Percentiles rank a stretch among this genome's conserved stretches.
Evolutionary conservation across 2,888 invertebrate genomes (phyloP).

Genomic region (Malacosoma neustria): DNA sequence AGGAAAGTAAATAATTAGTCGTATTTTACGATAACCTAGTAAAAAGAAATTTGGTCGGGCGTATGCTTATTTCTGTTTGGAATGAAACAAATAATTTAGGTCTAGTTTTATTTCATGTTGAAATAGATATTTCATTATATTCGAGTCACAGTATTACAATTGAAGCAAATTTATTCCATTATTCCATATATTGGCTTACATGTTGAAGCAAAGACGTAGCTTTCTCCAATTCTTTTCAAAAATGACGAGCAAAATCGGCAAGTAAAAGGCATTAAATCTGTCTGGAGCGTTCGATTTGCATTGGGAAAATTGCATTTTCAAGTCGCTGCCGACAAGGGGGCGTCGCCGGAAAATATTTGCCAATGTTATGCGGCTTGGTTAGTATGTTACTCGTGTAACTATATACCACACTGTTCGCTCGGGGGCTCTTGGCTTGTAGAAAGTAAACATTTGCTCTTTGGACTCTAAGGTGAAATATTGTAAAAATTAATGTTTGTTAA

Average conservation of each 20-base stretch:
- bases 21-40: too few relatives aligned
- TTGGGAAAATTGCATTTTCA: slow-evolving; percentile 68
- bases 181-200: not conserved
- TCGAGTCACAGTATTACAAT: not conserved
- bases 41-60: too few relatives aligned
- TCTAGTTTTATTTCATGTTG: too few relatives aligned
- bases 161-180: not conserved
- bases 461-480: too few relatives aligned
- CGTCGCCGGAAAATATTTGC: slow-evolving; percentile 45
- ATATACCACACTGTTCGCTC: not conserved
- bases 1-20: too few relatives aligned
- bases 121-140: too few relatives aligned
- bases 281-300: slow-evolving; percentile 67
- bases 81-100: too few relatives aligned
- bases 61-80: too few relatives aligned
- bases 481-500: too few relatives aligned
- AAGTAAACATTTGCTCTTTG: too few relatives aligned
- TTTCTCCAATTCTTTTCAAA: slow-evolving; percentile 41
- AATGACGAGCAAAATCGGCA: slow-evolving; percentile 59
- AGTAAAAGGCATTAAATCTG: slow-evolving; percentile 68
- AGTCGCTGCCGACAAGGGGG: slow-evolving; percentile 49
- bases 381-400: not conserved
- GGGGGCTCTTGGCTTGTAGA: too few relatives aligned
- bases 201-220: slow-evolving; percentile 18
- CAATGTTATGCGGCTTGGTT: slow-evolving; percentile 27